Percentiles rank a stretch among this genome's conserved stretches.
Conservation (phyloP, 2,888 invertebrate species). For the Trypoxylon attenuatum region DNA sequence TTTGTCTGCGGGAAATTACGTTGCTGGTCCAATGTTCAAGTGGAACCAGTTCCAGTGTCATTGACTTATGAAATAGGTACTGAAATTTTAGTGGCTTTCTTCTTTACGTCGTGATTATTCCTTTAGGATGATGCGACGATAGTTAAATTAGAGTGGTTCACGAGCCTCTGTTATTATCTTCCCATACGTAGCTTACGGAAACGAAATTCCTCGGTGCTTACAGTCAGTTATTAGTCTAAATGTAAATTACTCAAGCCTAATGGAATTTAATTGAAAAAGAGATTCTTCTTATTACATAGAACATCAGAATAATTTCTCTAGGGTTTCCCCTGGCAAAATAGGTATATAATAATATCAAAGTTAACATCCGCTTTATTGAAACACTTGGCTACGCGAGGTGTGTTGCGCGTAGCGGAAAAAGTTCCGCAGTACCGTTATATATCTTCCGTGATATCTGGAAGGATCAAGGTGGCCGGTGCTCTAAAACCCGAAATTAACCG, state of each 20-base stretch:
- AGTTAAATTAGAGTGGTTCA: too few relatives aligned
- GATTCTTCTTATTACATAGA: background rate
- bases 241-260: background rate
- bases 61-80: too few relatives aligned
- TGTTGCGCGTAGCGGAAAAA: too few relatives aligned
- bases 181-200: too few relatives aligned
- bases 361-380: conserved; percentile 23
- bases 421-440: conserved; percentile 2
- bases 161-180: too few relatives aligned
- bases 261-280: background rate
- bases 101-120: too few relatives aligned
- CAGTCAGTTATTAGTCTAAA: too few relatives aligned
- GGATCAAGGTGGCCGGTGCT: conserved; percentile 41
- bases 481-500: conserved; percentile 39
- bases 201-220: too few relatives aligned
- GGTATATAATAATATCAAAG: conserved; percentile 16
- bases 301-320: conserved; percentile 14
- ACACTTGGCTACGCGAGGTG: conserved; percentile 3
- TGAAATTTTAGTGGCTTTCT: too few relatives aligned
- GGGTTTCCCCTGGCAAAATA: conserved; percentile 9
- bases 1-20: background rate
- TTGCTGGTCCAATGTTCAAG: too few relatives aligned
- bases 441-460: conserved; percentile 25
- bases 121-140: too few relatives aligned
- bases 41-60: too few relatives aligned